phyloP scores from a whole-genome alignment of 2,113 vertebrate species.

The Pangasianodon gigas region DNA sequence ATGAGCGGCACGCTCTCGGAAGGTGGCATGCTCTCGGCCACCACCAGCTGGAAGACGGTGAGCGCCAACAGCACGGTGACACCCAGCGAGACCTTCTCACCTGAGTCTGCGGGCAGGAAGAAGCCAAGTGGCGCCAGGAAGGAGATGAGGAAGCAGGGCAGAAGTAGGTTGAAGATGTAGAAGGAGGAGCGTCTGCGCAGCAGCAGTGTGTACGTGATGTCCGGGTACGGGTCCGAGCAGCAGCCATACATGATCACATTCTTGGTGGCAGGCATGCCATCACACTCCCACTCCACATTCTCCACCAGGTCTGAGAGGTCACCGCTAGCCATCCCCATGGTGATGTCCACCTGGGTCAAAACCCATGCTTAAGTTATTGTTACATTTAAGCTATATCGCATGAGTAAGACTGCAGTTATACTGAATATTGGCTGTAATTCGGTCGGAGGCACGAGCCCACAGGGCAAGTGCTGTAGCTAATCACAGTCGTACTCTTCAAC shows the following conservation, averaged over 20 bases:
- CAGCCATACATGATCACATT: constrained; percentile 96
- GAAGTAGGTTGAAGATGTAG: constrained; percentile 94
- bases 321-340: constrained; percentile 86
- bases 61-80: constrained; percentile 94
- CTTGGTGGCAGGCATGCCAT: constrained; percentile 92
- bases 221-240: constrained; percentile 95
- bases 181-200: constrained; percentile 94
- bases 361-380: neutral
- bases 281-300: constrained; percentile 96
- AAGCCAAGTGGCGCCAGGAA: constrained; percentile 95
- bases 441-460: too few species aligned
- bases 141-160: constrained; percentile 95
- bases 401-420: neutral
- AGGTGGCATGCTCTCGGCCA: constrained; percentile 98
- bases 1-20: constrained; percentile 96
- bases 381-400: neutral
- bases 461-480: neutral
- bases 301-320: constrained; percentile 94
- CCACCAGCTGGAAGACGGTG: constrained; percentile 97
- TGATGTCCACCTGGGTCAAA: constrained; percentile 84
- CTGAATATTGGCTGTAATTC: neutral
- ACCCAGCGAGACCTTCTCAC: constrained; percentile 95
- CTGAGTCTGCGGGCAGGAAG: constrained; percentile 95
- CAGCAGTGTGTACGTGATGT: constrained; percentile 92
- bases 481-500: too few species aligned